Evolutionary conservation across 2,797 vertebrate species (phyloP).

Genomic region (Alcedo atthis): DNA sequence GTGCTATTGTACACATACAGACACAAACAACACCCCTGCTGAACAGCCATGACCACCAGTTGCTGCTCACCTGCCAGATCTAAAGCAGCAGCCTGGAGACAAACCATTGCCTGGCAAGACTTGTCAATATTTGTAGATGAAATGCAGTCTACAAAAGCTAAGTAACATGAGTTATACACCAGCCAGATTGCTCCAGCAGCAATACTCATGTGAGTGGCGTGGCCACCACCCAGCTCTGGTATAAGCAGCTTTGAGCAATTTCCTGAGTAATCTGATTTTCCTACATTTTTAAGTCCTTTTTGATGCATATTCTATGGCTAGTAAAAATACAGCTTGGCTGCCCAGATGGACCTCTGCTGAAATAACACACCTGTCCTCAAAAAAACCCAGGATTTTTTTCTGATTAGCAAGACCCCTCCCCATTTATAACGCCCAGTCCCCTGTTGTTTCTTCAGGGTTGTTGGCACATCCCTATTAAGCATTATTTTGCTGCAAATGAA

Average conservation of each 20-base stretch:
- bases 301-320: not conserved
- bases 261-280: conserved; percentile 24
- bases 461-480: not conserved
- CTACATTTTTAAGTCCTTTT: conserved; percentile 31
- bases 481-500: not conserved
- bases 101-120: not conserved
- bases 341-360: not conserved
- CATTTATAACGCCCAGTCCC: not conserved
- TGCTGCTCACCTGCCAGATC: not conserved
- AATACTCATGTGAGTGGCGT: not conserved
- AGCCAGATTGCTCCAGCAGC: conserved; percentile 11
- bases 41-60: not conserved
- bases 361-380: not conserved
- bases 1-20: not conserved
- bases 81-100: not conserved
- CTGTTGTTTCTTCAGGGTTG: not conserved
- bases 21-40: not conserved
- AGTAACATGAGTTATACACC: conserved; percentile 25
- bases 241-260: conserved; percentile 11
- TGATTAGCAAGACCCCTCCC: not conserved
- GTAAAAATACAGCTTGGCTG: conserved; percentile 16
- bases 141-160: not conserved
- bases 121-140: not conserved
- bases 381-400: not conserved
- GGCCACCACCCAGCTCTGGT: not conserved